Evolutionary conservation across 1,140 invertebrate genomes (phyloP), one percentile per base, ranked within the genome.

Genomic region (Leptonema lineaticorne): DNA sequence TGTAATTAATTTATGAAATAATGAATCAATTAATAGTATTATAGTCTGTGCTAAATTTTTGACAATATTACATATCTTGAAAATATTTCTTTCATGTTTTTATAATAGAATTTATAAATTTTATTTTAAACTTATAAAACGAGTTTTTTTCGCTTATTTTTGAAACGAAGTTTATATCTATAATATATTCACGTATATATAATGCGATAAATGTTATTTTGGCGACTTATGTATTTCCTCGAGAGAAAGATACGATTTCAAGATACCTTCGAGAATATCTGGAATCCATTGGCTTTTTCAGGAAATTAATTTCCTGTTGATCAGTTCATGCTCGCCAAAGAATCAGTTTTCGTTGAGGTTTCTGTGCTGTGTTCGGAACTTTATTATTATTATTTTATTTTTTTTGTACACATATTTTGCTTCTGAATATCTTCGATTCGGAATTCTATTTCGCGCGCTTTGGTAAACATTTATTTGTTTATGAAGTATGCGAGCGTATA

Each of bases 241-340:
- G 18, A 11, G 14, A 18, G 4, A 41, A 28, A 53, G 62, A 64
- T 64, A 27, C 33, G 62, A 64, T 46, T 64, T 50, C 14, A 29
- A 48, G 62, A 64, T 64, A 50, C 33, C 8, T 14, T 24, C 20
- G 11, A 27, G 59, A 62, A 37, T 30, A 65, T 22, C 53, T 22
- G 7, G 18, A 16, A 14, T 24, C 56, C 41, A 62, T 67, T 60
- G 66, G 48, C 46, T 67, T 28, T 59, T 64, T 22, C 53, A 63
- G 70, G 70, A 71, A 71, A 71, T 71, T 71, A 71, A 69, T 69
- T 71, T 71, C 70, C 67, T 68, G 62, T 28, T 65, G 59, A 66
- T 67, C 67, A 69, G 30, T 37, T 33, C 57, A 27, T 27, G 6
- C 20, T 57, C 53, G 53, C 53, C 53, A 29, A 27, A 59, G 57